These are phyloP conservation scores for Drosophila azteca DNA, from an alignment of 1,140 invertebrate genomes.

Conservation along the genomic window DNA sequence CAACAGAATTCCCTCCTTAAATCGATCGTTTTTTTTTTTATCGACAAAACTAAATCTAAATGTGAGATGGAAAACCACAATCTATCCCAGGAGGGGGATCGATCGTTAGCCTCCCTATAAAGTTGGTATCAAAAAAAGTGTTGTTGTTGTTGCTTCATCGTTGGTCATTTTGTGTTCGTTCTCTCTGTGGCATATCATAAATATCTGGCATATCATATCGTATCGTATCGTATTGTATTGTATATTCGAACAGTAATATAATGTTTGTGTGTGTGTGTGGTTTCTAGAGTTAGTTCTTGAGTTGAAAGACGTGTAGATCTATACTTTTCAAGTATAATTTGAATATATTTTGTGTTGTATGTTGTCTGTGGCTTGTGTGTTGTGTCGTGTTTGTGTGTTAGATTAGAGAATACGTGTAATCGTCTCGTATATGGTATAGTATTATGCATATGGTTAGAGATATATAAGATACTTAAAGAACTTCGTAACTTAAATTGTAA, in stretches of 20 bases:
- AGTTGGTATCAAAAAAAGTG: conserved; percentile 65
- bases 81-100: conserved; percentile 9
- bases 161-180: conserved; percentile 43
- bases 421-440: conserved; percentile 30
- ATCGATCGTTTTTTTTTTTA: conserved; percentile 4
- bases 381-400: conserved; percentile 34
- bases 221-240: conserved; percentile 16
- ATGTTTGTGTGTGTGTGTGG: conserved; percentile 18
- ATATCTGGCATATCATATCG: conserved; percentile 45
- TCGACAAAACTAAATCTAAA: conserved; percentile 48
- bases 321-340: conserved; percentile 63
- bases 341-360: conserved; percentile 49
- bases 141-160: conserved; percentile 28
- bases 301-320: conserved; percentile 53
- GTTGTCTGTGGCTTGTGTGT: conserved; percentile 39
- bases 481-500: conserved; percentile 73
- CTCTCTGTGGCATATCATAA: conserved; percentile 16
- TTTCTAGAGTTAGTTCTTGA: conserved; percentile 5
- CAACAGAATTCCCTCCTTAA: conserved; percentile 24
- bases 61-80: conserved; percentile 17
- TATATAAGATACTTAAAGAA: conserved; percentile 57
- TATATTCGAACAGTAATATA: conserved; percentile 21
- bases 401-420: conserved; percentile 62
- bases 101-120: conserved; percentile 22
- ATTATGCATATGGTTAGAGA: conserved; percentile 10